Base-by-base conservation (phyloP, 2,797 vertebrate genomes). In the Mallotus villosus region DNA sequence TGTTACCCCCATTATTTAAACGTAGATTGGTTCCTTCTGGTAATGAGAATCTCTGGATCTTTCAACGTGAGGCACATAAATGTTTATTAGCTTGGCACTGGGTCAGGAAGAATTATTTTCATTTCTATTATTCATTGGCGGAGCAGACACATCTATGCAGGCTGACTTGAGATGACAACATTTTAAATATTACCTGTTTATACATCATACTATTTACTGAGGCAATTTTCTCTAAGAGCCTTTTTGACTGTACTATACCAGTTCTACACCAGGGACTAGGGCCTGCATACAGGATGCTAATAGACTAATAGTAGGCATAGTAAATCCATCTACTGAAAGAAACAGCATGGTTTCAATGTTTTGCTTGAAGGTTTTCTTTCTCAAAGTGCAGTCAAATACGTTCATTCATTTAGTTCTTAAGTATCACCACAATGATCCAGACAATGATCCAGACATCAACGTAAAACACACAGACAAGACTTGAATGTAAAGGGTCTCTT, bases 91-190 rank as follows among this genome's bases (percentile, higher is more conserved):
- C 78, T 73, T 84, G 81, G 87, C 86, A 81, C 78, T 37, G 58
- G 80, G 81, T 87, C 78, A 24, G 76, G 66, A 86, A 81, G 82
- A 88, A 89, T 87, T 88, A 83, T 81, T 81, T 84, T 85, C n/a
- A 89, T 90, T 89, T 89, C 81, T 83, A 87, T 87, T 89, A 91
- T 90, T 89, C 87, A 88, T 89, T 67, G 72, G 75, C 78, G 78
- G 53, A 74, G 78, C 78, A 87, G 78, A 83, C 79, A 27, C 87
- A 89, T 90, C 81, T 81, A 86, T 91, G 84, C 88, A 76, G 71
- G 77, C 80, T 81, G 84, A 84, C 77, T 84, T 72, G 72, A 77
- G n/a, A 62, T 80, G 68, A 77, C 74, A 77, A 78, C 89, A 86
- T 87, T 85, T 81, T 80, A 87, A 87, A 88, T 84, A 87, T 88